Base-by-base conservation (phyloP, 2,797 vertebrate genomes). In the Notoglanidium macrostoma region DNA sequence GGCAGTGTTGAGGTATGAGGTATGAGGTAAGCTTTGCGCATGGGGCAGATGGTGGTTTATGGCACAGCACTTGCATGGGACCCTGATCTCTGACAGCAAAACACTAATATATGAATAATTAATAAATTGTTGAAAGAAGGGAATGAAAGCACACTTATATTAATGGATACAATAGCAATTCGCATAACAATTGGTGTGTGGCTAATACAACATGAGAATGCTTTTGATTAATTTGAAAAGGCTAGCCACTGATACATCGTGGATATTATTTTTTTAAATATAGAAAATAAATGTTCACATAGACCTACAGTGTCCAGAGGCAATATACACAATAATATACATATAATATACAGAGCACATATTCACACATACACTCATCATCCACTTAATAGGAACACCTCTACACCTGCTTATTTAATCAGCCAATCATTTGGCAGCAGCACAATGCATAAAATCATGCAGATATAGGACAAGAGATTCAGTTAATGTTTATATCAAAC, bases 1-100 rank as follows among this genome's bases (percentile, higher is more conserved):
- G 35, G 74, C 59, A 65, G 29, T 87, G 29, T 51, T 77, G 40
- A 85, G 85, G 57, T 76, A 44, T 51, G 44, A 35, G 14, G 12
- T 76, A 19, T 54, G 63, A 29, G 23, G 32, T 23, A 9, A 49
- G 46, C 10, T 51, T 83, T 68, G 46, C 46, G 29, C 63, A 81
- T 35, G 57, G 63, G 57, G 23, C 78, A 68, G 61, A 83, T 83
- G 61, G 61, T 67, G n/a, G 19, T 14, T 54, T n/a, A 32, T 68
- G 61, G 46, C 10, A 49, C 80, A 82, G 26, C 44, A 49, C 44
- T 51, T 83, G 78, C 32, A 61, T 61, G 32, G 61, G 9, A 83
- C 44, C n/a, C 26, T 65, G 32, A 51, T 67, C n/a, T 29, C 44
- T 80, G 32, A 32, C 9, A 67, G 2, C 26, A 82, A 67, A 82